phyloP scores from a whole-genome alignment of 2,113 vertebrate species.

The Halichoerus grypus region DNA sequence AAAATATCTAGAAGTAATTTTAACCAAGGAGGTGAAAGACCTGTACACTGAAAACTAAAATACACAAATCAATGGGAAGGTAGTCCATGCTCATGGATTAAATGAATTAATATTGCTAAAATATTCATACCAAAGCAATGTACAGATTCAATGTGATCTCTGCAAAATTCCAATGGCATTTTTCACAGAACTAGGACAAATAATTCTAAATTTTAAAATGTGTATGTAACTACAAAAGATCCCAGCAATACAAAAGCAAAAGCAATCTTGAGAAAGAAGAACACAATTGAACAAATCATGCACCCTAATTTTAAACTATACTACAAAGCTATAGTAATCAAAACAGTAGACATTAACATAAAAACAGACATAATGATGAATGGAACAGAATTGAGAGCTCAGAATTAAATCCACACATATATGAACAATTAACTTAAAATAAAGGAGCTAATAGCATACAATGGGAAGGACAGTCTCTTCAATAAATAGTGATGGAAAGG shows the following conservation, averaged over 20 bases:
- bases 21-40: background rate
- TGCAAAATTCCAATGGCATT: background rate
- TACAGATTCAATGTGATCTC: background rate
- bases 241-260: background rate
- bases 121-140: background rate
- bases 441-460: background rate
- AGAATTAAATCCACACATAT: background rate
- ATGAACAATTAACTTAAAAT: background rate
- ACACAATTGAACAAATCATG: background rate
- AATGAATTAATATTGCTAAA: background rate
- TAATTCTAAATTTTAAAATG: background rate
- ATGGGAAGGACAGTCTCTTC: background rate
- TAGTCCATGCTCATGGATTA: background rate
- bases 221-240: background rate
- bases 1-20: background rate
- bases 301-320: background rate
- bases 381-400: background rate
- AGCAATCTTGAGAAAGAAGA: background rate
- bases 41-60: background rate
- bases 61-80: background rate
- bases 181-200: background rate
- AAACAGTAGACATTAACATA: background rate
- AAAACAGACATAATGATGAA: background rate
- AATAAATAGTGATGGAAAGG: background rate
- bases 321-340: background rate